Conservation (phyloP, 2,888 invertebrate genomes). For the Drosophila hamatofila region DNA sequence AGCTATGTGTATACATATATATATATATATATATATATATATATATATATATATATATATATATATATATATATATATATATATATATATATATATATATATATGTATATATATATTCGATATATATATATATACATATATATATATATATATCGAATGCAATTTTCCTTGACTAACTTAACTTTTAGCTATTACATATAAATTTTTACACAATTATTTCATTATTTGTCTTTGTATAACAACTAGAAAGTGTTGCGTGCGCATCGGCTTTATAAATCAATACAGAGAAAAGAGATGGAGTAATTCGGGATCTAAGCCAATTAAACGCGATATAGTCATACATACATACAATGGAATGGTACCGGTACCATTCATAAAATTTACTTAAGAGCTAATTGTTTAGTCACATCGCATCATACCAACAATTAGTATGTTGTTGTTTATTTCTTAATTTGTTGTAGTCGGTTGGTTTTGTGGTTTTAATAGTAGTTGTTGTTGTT, state of each 20-base stretch:
- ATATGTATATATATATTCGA: conserved; percentile 9
- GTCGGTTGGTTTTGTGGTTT: conserved; percentile 29
- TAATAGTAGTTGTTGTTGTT: conserved; percentile 53
- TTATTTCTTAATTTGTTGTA: conserved; percentile 19
- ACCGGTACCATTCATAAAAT: conserved; percentile 39
- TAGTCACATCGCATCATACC: conserved; percentile 50
- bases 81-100: too few species aligned
- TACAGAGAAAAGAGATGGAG: conserved; percentile 22
- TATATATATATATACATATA: conserved; percentile 28
- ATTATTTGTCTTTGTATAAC: conserved; percentile 81
- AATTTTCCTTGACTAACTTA: conserved; percentile 74
- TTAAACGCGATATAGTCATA: conserved; percentile 48
- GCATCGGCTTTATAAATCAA: conserved; percentile 38
- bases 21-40: conserved; percentile 33
- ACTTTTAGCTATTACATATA: conserved; percentile 78
- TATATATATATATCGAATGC: conserved; percentile 57
- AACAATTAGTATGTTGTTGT: conserved; percentile 7
- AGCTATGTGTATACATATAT: conserved; percentile 39
- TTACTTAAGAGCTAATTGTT: conserved; percentile 61
- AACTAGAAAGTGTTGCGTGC: conserved; percentile 74
- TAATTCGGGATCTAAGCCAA: conserved; percentile 32
- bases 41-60: conserved; percentile 39
- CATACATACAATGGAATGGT: conserved; percentile 28
- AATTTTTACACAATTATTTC: conserved; percentile 67
- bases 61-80: conserved; percentile 38